phyloP scores from a whole-genome alignment of 2,113 vertebrate genomes.

The Synchiropus splendidus region DNA sequence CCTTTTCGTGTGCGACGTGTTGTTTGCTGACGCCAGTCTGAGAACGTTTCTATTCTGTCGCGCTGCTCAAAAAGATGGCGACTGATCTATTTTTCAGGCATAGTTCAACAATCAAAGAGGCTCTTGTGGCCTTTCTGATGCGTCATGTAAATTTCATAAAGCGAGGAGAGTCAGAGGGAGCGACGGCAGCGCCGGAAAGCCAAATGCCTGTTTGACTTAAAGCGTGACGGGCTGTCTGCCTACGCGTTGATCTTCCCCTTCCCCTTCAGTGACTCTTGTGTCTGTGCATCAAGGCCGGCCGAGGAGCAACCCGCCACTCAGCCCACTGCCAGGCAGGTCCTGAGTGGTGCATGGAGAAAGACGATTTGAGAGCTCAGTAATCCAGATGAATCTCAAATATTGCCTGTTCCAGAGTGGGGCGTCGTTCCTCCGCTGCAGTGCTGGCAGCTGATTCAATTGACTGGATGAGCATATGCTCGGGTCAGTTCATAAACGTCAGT shows the following conservation, averaged over 20 bases:
- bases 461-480: slow-evolving; percentile 70
- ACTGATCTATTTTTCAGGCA: slow-evolving; percentile 73
- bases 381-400: too few species aligned
- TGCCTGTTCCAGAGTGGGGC: neutral
- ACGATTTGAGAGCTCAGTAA: too few species aligned
- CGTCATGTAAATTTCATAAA: slow-evolving; percentile 63
- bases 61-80: slow-evolving; percentile 44
- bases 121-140: slow-evolving; percentile 70
- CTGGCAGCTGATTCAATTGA: slow-evolving; percentile 67
- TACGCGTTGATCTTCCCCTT: slow-evolving; percentile 62
- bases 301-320: slow-evolving; percentile 51
- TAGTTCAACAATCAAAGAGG: slow-evolving; percentile 70
- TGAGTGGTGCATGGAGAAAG: neutral
- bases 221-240: slow-evolving; percentile 62
- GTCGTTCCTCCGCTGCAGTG: slow-evolving; percentile 50
- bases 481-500: slow-evolving; percentile 66
- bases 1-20: slow-evolving; percentile 15
- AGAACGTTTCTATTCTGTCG: slow-evolving; percentile 44
- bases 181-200: slow-evolving; percentile 49
- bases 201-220: slow-evolving; percentile 68
- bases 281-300: slow-evolving; percentile 61
- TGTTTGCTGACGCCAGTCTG: slow-evolving; percentile 24
- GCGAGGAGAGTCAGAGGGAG: slow-evolving; percentile 42
- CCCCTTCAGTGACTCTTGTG: slow-evolving; percentile 65
- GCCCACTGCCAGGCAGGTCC: slow-evolving; percentile 45